Base-by-base conservation (phyloP, 2,888 invertebrate genomes). In the Zygogramma bicolorata region DNA sequence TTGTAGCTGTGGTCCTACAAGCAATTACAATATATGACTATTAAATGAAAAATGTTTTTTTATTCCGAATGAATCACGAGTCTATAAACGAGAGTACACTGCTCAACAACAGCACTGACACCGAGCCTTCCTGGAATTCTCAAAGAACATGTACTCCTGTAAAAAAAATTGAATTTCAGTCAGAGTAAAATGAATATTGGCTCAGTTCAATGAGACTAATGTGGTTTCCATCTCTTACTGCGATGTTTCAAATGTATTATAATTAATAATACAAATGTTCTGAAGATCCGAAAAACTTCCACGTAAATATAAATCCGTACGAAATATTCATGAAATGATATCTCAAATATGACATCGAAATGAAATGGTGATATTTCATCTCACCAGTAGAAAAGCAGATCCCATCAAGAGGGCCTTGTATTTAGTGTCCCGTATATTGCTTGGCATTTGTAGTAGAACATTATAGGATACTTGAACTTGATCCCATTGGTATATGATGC, bases 341-440 rank as follows among this genome's bases (percentile, higher is more conserved):
- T 8, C n/a, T 1, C 7, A 10, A 25, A n/a, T n/a, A n/a, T n/a
- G n/a, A n/a, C n/a, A n/a, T n/a, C n/a, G n/a, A n/a, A n/a, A n/a
- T n/a, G n/a, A n/a, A n/a, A n/a, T n/a, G n/a, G 31, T 3, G 10
- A 3, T 40, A 65, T 49, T 42, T 57, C 10, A 25, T 70, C 87
- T 88, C 89, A 96, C 97, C 91, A 97, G 88, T 70, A 97, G 88
- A 87, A 97, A 96, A 0, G 93, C 91, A 59, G 95, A 92, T 4
- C 94, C 97, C 27, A 97, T 85, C 65, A 97, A 88, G 2, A 95
- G 87, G 0, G 95, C 95, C 84, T 97, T 96, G 68, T 94, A 90
- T 79, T 91, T 93, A 1, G 93, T 91, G 81, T 94, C 93, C 20
- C 92, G 89, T 60, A 93, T 92, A 0, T 88, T 82, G 76, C 91